phyloP scores from a whole-genome alignment of 2,113 vertebrate genomes.

The Syngnathoides biaculeatus region DNA sequence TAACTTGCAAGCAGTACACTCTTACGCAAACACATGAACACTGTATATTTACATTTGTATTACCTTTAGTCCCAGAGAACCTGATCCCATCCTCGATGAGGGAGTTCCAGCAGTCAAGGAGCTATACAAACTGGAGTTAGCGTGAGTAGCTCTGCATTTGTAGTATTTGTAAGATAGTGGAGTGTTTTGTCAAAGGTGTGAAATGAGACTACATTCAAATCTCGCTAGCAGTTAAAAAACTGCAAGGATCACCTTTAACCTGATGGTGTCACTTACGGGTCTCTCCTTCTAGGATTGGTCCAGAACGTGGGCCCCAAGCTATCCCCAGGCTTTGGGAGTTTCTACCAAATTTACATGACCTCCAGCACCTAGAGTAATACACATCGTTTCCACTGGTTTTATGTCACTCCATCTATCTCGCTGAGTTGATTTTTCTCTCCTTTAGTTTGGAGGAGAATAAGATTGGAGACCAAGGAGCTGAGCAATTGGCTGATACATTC shows the following conservation, averaged over 20 bases:
- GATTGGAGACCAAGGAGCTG: conserved; percentile 81
- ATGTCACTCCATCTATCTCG: not conserved
- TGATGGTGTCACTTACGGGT: not conserved
- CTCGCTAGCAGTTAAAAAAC: no score
- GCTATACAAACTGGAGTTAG: conserved; percentile 81
- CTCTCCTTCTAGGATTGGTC: conserved; percentile 69
- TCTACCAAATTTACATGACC: conserved; percentile 78
- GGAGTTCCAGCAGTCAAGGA: conserved; percentile 81
- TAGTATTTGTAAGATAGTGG: not conserved
- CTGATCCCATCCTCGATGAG: conserved; percentile 46
- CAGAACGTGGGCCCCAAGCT: conserved; percentile 69
- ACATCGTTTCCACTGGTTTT: not conserved
- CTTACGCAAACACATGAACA: not conserved
- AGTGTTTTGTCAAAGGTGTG: no score
- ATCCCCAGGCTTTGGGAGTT: conserved; percentile 76
- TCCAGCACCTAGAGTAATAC: conserved; percentile 82
- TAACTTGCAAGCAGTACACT: no score
- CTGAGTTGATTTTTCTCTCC: not conserved
- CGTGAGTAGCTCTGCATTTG: conserved; percentile 50
- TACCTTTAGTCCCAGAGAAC: conserved; percentile 39
- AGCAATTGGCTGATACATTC: conserved; percentile 75
- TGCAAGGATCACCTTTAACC: not conserved
- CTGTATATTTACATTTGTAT: not conserved
- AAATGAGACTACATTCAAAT: no score
- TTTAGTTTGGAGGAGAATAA: conserved; percentile 87